Evolutionary conservation across 2,113 vertebrate genomes (phyloP), one percentile per base, ranked within the genome.

Genomic region (Hippotragus niger): DNA sequence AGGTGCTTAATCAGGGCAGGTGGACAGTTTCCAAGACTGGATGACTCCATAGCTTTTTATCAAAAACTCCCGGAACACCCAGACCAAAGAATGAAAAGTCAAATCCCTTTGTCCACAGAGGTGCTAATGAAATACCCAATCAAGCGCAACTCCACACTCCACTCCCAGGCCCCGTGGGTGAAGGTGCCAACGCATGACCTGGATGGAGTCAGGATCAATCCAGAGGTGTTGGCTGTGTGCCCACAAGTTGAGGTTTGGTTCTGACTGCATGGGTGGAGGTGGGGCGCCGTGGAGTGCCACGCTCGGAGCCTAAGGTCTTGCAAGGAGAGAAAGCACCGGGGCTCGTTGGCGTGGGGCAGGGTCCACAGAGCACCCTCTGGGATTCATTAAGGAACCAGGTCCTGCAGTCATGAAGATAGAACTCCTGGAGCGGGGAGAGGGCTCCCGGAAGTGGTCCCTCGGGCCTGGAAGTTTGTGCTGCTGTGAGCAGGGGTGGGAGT

Each of bases 81-180:
- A 97, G 87, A 80, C 31, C 82, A 71, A 95, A 97, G 91, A 97
- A 96, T 71, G 94, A 95, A 93, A 97, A 96, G 50, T 91, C 93
- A 94, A 89, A 96, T 96, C 90, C 58, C 71, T 98, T 94, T 97
- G 96, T 97, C 88, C 83, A 96, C 96, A 91, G 62, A 98, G 91
- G 96, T 93, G 91, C 93, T 97, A 88, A 88, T 93, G 90, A 97
- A 97, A 97, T 80, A 97, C 40, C 91, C 60, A 76, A 36, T 95
- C 94, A 87, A 91, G 83, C 6, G 4, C 84, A 78, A 91, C 60
- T 74, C 33, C 27, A 33, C 10, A 55, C 67, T 92, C 92, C 40
- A 88, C 86, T 91, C 93, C 91, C 94, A 93, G 78, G 78, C 50
- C 43, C 8, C 5, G 78, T 47, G 83, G 91, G 50, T 78, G 62